Evolutionary conservation across 2,797 vertebrate species (phyloP), one percentile per base, ranked within the genome.

Genomic region (Gobio occitaniae): DNA sequence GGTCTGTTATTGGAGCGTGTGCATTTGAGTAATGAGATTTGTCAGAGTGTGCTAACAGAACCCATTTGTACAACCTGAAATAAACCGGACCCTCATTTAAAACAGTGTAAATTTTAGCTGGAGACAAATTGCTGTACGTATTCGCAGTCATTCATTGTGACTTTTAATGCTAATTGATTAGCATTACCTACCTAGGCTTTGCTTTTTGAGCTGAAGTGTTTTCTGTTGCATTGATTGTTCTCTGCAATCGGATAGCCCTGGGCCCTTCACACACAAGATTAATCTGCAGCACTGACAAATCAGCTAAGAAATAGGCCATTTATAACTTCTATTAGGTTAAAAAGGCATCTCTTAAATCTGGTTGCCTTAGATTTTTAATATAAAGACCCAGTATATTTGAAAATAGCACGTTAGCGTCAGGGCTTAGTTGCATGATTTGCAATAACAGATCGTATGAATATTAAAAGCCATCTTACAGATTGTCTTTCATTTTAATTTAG

Each of bases 11-110:
- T 88, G 86, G 90, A 90, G 84, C 63, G 87, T 86, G 90, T 77
- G n/a, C 63, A 87, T 93, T 90, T 91, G 84, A 91, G 92, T 91
- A 91, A 92, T 86, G 81, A 88, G 84, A 89, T 59, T 91, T 90
- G 90, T 85, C 88, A 38, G 69, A 87, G 79, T 89, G 83, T 87
- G 78, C 66, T 78, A 89, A 84, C 88, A 78, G 50, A 90, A 15
- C 76, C 50, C 87, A 88, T 90, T 86, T 82, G 21, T 65, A 78
- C 77, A 70, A 78, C 41, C 36, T 52, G 70, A 54, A 86, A 83
- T 84, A 56, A 84, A 87, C 44, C 70, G 75, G 65, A 81, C 47
- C 47, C 38, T 83, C 82, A 70, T 88, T 89, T 84, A 84, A 88
- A 80, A 72, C 59, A 2, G 61, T 84, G 80, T 88, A 88, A 84